Base-by-base conservation (phyloP, 1,140 invertebrate species). In the Eueides isabella region DNA sequence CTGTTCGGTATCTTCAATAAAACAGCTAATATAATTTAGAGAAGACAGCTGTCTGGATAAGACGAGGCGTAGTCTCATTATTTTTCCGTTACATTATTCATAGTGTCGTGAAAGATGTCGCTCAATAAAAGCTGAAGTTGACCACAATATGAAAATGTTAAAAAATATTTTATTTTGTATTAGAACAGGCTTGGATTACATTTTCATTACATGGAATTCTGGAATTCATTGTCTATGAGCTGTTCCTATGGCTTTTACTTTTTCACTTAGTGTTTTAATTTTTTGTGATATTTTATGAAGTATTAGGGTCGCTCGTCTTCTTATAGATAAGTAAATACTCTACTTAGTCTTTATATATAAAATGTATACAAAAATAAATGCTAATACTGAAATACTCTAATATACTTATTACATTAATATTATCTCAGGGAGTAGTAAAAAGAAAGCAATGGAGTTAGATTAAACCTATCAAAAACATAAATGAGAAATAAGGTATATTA, bases 51-150 rank as follows among this genome's bases (percentile, higher is more conserved):
- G 28, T 31, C 14, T 63, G 29, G 61, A 16, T 63, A n/a, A 55
- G 61, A 30, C 30, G 7, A 16, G 61, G 61, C 61, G 30, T 29
- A 63, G 26, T 30, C 61, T 63, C 29, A n/a, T 63, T 63, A 63
- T 63, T 63, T 61, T 69, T 61, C 67, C 41, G 29, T 61, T 61
- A 69, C 67, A 69, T 69, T 61, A 69, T 69, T 61, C 67, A 69
- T 69, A 4, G 55, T 61, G 67, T 61, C 48, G 11, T n/a, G 48
- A 69, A 67, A 31, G 66, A 67, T 67, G 41, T 55, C 55, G 12
- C 41, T 33, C 41, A 69, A 61, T 69, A 61, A 69, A 61, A 61
- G 12, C 30, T 19, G 12, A 14, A 33, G 67, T 48, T 67, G 44
- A 19, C 9, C 19, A 48, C 44, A 55, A 61, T 69, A 35, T 33